Percentiles rank a stretch among this genome's conserved stretches.
These are phyloP conservation scores for Triplophysa rosa DNA, from an alignment of 2,113 vertebrate species.

Conservation along the genomic window DNA sequence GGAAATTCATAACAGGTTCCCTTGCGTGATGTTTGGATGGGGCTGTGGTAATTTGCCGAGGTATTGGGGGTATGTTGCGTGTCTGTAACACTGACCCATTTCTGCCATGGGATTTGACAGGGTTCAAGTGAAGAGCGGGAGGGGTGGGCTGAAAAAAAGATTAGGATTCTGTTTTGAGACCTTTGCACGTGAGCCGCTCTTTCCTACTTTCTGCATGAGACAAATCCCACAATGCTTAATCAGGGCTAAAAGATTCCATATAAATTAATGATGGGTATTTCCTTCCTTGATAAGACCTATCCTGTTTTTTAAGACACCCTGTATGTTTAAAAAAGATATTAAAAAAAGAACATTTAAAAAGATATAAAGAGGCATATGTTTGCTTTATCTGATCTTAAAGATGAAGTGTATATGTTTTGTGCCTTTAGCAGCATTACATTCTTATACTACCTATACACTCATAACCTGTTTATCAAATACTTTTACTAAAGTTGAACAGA, in stretches of 20 bases:
- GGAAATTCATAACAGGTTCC: constrained; percentile 7
- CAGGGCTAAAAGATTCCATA: constrained; percentile 52
- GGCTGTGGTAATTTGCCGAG: background rate
- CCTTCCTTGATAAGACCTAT: constrained; percentile 57
- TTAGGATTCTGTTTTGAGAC: constrained; percentile 36
- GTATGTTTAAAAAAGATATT: too few relatives aligned
- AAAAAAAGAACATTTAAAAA: too few relatives aligned
- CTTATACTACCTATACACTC: too few relatives aligned
- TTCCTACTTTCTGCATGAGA: constrained; percentile 51
- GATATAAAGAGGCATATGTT: background rate
- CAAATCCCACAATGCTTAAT: constrained; percentile 33
- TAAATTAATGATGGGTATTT: constrained; percentile 68
- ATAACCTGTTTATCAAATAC: too few relatives aligned
- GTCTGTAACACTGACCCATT: constrained; percentile 71
- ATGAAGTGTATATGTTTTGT: background rate
- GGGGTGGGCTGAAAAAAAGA: constrained; percentile 2
- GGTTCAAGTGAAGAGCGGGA: constrained; percentile 46
- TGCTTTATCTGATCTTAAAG: background rate
- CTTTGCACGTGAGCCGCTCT: constrained; percentile 32
- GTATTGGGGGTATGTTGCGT: constrained; percentile 49
- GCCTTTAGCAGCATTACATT: background rate
- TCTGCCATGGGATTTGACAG: constrained; percentile 68
- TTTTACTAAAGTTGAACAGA: too few relatives aligned
- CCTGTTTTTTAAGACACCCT: constrained; percentile 45
- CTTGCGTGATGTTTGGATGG: background rate